Conservation (phyloP, 2,888 invertebrate species). For the Hirudinaria manillensis region DNA sequence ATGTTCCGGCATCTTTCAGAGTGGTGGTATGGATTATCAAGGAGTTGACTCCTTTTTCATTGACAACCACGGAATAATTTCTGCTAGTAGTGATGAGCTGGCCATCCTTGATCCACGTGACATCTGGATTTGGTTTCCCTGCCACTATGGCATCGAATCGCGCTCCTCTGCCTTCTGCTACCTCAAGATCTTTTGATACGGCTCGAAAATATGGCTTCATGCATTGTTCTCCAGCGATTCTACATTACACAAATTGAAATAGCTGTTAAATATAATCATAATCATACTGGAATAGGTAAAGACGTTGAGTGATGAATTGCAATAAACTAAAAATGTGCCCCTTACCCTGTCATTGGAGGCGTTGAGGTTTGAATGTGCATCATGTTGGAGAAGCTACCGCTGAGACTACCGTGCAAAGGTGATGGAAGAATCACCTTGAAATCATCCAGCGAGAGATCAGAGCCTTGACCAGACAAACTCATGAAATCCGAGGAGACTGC, state of each 20-base stretch:
- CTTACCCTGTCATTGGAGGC: no score
- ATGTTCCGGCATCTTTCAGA: slow-evolving; percentile 76
- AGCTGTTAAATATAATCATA: no score
- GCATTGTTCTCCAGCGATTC: slow-evolving; percentile 51
- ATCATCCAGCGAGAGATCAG: slow-evolving; percentile 21
- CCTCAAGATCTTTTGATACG: slow-evolving; percentile 53
- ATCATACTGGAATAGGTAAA: no score
- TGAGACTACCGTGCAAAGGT: neutral
- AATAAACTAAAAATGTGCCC: no score
- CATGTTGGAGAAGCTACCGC: neutral
- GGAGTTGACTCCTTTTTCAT: slow-evolving; percentile 92
- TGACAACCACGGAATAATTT: slow-evolving; percentile 79
- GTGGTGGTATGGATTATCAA: slow-evolving; percentile 87
- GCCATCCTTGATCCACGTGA: slow-evolving; percentile 80
- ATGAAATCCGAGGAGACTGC: slow-evolving; percentile 6
- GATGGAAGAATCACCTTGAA: neutral
- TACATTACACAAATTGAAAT: slow-evolving; percentile 28
- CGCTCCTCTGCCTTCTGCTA: slow-evolving; percentile 56
- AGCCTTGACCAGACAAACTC: neutral
- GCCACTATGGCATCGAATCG: slow-evolving; percentile 51
- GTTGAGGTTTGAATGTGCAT: neutral
- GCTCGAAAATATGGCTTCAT: slow-evolving; percentile 50
- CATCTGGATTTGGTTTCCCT: slow-evolving; percentile 53
- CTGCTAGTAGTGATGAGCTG: slow-evolving; percentile 62
- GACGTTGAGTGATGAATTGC: no score